Conservation (phyloP, 2,888 invertebrate species). For the Lomographa bimaculata region DNA sequence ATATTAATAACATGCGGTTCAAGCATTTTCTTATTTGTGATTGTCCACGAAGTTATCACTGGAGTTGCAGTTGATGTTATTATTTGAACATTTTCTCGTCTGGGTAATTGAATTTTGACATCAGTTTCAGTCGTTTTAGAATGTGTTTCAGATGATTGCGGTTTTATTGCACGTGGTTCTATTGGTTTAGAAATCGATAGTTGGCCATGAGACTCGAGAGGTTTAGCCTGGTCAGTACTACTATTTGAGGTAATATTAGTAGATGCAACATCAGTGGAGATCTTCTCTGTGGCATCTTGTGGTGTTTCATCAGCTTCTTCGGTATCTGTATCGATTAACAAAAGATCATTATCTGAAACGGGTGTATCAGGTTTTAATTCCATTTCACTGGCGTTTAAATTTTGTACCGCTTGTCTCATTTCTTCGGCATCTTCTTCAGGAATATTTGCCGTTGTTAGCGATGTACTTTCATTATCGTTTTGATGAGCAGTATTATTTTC, state of each 20-base stretch:
- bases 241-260: constrained; percentile 55
- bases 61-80: constrained; percentile 72
- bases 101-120: constrained; percentile 56
- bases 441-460: constrained; percentile 79
- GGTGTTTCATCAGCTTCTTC: constrained; percentile 87
- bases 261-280: constrained; percentile 65
- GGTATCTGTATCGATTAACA: constrained; percentile 94
- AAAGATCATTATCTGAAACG: constrained; percentile 91
- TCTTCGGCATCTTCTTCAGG: constrained; percentile 91
- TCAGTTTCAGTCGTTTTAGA: constrained; percentile 56
- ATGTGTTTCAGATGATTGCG: constrained; percentile 45
- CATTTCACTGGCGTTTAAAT: constrained; percentile 87
- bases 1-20: constrained; percentile 69
- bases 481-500: constrained; percentile 64
- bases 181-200: constrained; percentile 11
- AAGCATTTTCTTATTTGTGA: constrained; percentile 72
- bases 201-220: constrained; percentile 45
- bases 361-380: constrained; percentile 93
- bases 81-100: constrained; percentile 59
- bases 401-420: constrained; percentile 93
- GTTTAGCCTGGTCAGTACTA: constrained; percentile 53
- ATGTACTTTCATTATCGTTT: constrained; percentile 72
- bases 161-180: constrained; percentile 11
- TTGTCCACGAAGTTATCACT: constrained; percentile 84
- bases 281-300: constrained; percentile 68